phyloP scores from a whole-genome alignment of 1,140 invertebrate species.

The Brachionus paranguensis region DNA sequence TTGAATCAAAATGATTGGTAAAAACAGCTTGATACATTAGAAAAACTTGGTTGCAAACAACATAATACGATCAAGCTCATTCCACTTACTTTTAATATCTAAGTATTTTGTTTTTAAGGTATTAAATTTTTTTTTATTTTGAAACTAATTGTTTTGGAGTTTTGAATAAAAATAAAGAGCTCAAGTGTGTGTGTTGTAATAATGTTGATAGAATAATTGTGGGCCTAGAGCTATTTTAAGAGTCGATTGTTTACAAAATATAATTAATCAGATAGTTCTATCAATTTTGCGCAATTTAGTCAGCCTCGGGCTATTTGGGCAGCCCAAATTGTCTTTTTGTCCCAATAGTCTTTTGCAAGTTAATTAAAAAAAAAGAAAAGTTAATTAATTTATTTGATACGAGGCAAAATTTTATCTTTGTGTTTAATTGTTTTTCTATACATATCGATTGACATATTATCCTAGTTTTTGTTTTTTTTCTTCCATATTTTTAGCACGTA shows the following conservation, averaged over 20 bases:
- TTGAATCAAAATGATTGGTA: neutral
- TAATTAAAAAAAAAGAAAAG: neutral
- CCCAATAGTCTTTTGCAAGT: neutral
- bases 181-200: slow-evolving; percentile 14
- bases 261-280: neutral
- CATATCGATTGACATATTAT: neutral
- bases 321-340: neutral
- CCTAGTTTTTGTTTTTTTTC: neutral
- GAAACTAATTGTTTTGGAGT: slow-evolving; percentile 21
- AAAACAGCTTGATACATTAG: neutral
- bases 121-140: neutral
- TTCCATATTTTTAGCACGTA: neutral
- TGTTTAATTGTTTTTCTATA: neutral
- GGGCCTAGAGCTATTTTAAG: neutral
- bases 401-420: neutral
- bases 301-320: neutral
- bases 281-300: neutral
- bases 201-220: slow-evolving; percentile 1
- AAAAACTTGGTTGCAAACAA: neutral
- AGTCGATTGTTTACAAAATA: neutral
- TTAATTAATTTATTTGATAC: neutral
- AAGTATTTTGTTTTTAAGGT: slow-evolving; percentile 11
- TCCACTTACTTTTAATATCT: neutral
- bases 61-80: neutral
- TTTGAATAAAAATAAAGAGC: slow-evolving; percentile 3